phyloP scores from a whole-genome alignment of 2,113 vertebrate species.

The Trogon melanurus region DNA sequence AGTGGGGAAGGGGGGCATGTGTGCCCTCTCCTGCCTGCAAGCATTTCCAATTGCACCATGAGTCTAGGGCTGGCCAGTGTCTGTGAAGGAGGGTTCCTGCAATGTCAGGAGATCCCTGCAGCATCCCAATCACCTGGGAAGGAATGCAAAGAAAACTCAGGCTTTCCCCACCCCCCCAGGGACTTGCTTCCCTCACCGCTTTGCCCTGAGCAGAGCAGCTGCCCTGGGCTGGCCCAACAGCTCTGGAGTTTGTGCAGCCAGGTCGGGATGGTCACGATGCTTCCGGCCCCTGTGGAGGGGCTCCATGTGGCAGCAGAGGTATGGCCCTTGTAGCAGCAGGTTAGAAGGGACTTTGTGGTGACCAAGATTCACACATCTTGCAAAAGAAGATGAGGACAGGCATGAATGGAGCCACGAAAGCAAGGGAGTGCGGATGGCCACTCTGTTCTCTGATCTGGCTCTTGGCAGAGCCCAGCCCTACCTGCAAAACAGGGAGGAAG shows the following conservation, averaged over 20 bases:
- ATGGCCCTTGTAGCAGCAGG: background rate
- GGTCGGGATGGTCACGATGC: rapidly evolving
- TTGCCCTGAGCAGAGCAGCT: background rate
- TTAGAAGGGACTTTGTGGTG: background rate
- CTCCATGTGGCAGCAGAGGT: background rate
- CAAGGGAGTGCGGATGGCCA: too few species aligned
- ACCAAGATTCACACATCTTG: background rate
- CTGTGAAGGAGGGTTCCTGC: background rate
- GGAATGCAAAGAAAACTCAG: background rate
- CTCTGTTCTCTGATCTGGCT: rapidly evolving
- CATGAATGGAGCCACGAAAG: background rate
- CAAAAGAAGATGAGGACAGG: background rate
- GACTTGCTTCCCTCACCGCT: background rate
- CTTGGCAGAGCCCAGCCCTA: background rate
- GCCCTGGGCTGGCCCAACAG: background rate
- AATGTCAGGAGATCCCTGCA: background rate
- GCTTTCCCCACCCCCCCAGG: background rate
- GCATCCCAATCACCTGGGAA: background rate
- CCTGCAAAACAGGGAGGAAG: background rate
- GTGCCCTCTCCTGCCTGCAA: background rate
- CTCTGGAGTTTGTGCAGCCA: background rate
- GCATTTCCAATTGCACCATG: background rate
- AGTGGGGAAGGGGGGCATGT: too few species aligned
- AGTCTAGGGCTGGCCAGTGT: background rate
- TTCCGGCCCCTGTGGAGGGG: background rate